Base-by-base conservation (phyloP, 2,113 vertebrate genomes). In the Microtus oregoni region DNA sequence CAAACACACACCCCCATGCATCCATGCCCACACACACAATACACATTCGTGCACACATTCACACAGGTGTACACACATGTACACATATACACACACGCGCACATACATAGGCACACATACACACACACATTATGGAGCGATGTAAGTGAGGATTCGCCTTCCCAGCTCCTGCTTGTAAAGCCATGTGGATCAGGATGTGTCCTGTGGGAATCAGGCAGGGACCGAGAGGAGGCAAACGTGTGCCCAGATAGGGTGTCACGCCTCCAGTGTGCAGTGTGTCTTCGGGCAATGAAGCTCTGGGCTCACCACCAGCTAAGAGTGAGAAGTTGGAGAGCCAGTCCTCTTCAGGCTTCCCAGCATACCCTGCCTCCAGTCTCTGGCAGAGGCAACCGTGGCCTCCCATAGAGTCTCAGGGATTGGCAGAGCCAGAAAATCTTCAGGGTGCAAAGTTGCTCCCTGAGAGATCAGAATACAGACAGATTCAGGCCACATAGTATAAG, bases 381-480 rank as follows among this genome's bases (percentile, higher is more conserved):
- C 24, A 44, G 15, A 75, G 52, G 52, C 58, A 93, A 67, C 38
- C 44, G 10, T 41, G 38, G n/a, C 47, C 7, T 24, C 13, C 35
- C 3, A 7, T 17, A 26, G 2, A 15, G 24, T 26, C 30, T 22
- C 17, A 35, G 67, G 72, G 10, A 83, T 11, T 44, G 58, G 68
- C 58, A 47, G 22, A 70, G 41, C 28, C 72, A 1, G 8, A 92
- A 73, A 61, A 30, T 15, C 17, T 38, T 11, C 11, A 11, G 10
- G 10, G 3, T 7, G 12, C 7, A 2, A 85, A 0, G 0, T 9
- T 68, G 19, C 72, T 68, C 17, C 13, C 24, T 0, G 44, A 11
- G 38, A 83, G 44, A 50, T 50, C 3, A 19, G 70, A 61, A 88
- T 65, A 38, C 24, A 77, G n/a, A 81, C n/a, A 76, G 32, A 73